These are phyloP conservation scores for Lutraria rhynchaena DNA, from an alignment of 1,140 invertebrate species.

Conservation along the genomic window DNA sequence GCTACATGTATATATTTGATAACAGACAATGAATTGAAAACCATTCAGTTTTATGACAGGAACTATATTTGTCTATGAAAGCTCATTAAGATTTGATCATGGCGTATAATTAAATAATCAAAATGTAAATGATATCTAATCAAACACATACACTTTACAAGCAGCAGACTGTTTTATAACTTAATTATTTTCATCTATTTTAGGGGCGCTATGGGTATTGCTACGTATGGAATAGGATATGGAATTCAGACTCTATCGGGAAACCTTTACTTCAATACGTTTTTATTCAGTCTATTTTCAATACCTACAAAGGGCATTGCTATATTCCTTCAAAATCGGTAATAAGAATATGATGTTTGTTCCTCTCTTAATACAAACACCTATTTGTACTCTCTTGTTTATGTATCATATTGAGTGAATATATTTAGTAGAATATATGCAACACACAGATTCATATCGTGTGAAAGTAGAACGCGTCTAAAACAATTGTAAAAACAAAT, in stretches of 20 bases:
- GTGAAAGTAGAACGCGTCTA: not conserved
- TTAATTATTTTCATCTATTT: too few relatives aligned
- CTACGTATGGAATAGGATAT: conserved; percentile 1
- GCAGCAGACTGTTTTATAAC: too few relatives aligned
- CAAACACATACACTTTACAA: too few relatives aligned
- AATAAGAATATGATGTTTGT: not conserved
- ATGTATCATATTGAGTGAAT: too few relatives aligned
- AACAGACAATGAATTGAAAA: too few relatives aligned
- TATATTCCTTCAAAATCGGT: conserved; percentile 6
- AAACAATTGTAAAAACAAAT: not conserved
- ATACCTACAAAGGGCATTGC: conserved; percentile 26
- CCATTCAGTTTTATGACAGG: too few relatives aligned
- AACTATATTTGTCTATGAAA: too few relatives aligned
- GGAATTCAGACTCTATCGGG: conserved; percentile 6
- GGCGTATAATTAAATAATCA: too few relatives aligned
- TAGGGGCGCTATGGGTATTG: not conserved
- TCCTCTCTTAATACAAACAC: not conserved
- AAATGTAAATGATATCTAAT: too few relatives aligned
- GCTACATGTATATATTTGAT: too few relatives aligned
- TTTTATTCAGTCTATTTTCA: not conserved
- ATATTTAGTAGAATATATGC: not conserved
- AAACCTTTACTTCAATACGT: conserved; percentile 4
- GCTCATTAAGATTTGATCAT: too few relatives aligned
- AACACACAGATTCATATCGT: not conserved
- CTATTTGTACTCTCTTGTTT: too few relatives aligned